phyloP scores from a whole-genome alignment of 2,113 vertebrate genomes.

The Raja brachyura region DNA sequence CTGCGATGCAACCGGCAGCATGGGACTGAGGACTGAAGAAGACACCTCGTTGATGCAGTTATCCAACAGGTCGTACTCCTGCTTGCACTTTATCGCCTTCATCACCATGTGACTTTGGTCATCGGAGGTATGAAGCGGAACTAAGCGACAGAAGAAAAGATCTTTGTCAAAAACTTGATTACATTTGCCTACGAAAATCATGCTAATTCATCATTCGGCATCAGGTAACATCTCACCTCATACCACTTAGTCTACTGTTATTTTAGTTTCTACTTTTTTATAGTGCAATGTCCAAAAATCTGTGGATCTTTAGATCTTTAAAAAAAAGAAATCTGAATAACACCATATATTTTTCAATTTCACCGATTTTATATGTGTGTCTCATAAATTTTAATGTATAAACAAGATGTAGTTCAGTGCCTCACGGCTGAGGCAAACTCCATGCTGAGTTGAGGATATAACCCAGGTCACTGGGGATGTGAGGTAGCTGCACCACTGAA shows the following conservation, averaged over 20 bases:
- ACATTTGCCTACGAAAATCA: not conserved
- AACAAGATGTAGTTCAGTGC: not conserved
- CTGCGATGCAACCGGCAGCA: conserved; percentile 63
- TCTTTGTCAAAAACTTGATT: not conserved
- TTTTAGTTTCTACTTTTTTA: not conserved
- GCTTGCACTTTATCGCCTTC: conserved; percentile 83
- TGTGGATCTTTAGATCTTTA: not conserved
- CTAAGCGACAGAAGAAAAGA: not conserved
- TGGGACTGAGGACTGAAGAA: conserved; percentile 71
- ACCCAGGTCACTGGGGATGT: too few species aligned
- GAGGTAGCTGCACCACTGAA: too few species aligned
- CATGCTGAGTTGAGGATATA: too few species aligned
- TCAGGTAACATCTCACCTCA: not conserved
- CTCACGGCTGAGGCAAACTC: too few species aligned
- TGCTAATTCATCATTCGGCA: not conserved
- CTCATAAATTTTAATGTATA: not conserved
- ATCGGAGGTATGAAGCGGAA: not conserved
- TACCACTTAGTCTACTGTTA: too few species aligned
- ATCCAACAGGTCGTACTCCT: conserved; percentile 55
- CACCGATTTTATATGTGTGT: not conserved
- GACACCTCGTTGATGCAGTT: conserved; percentile 72
- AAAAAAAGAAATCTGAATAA: not conserved
- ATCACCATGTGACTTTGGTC: conserved; percentile 62
- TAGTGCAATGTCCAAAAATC: not conserved
- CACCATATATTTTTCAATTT: not conserved